Base-by-base conservation (phyloP, 2,797 vertebrate species). In the Melanotaenia nigrans region DNA sequence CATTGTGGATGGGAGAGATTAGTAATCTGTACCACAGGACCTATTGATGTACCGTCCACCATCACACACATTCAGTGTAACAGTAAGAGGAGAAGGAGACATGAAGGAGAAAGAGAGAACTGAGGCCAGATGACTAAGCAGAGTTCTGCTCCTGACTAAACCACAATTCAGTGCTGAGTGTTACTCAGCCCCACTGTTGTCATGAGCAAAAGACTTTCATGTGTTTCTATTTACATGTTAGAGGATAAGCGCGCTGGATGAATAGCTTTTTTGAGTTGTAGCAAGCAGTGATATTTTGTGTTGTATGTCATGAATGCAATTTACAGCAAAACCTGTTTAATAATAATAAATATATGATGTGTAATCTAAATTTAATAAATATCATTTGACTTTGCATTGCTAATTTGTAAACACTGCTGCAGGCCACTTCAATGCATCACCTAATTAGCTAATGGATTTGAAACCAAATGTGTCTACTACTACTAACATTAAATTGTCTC, bases 51-150 rank as follows among this genome's bases (percentile, higher is more conserved):
- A 54, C 22, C 12, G 73, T 70, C 78, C 85, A 78, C 70, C 65
- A 38, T 59, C 56, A 65, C 30, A 74, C 22, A 68, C 9, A 78
- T 55, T 47, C 58, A 82, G 63, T 57, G 67, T 77, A 75, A 70
- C 71, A 63, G 74, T 83, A 63, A 85, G 33, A 61, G 35, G 65
- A 85, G 85, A 84, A 79, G 80, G 78, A 61, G 63, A 78, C 69
- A 71, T 82, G 18, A 87, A 87, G 81, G 88, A 81, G 86, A 87
- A 75, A 66, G 53, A 28, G 36, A 38, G 51, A 35, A 45, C 61
- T 77, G 60, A 53, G 73, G 79, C 64, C 71, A 75, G 83, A 90
- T 90, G 85, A 88, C 71, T 82, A 87, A 89, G 86, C 83, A 84
- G 56, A 77, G 84, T 87, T 78, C 82, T 82, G n/a, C 62, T 81